Conservation (phyloP, 1,140 invertebrate genomes). For the Ceratoteleas bidentatus region DNA sequence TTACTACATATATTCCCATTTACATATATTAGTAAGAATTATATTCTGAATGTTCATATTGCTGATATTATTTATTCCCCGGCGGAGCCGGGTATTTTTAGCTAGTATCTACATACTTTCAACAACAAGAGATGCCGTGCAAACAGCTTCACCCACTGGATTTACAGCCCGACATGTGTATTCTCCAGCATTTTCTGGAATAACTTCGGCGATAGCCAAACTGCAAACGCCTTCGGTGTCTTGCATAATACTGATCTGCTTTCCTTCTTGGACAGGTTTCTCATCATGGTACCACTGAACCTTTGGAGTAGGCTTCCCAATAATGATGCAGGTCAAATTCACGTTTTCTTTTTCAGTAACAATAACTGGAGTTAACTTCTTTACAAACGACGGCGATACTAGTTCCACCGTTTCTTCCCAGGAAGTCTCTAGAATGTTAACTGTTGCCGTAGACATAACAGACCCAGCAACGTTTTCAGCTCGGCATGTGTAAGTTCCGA, state of each 20-base stretch:
- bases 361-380: slow-evolving; percentile 86
- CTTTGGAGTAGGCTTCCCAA: slow-evolving; percentile 90
- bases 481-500: slow-evolving; percentile 91
- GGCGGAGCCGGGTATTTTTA: no score
- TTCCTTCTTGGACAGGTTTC: slow-evolving; percentile 87
- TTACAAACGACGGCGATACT: slow-evolving; percentile 88
- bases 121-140: slow-evolving; percentile 89
- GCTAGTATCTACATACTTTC: slow-evolving; percentile 86
- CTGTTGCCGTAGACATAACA: slow-evolving; percentile 89
- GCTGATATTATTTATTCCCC: no score
- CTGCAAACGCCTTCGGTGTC: slow-evolving; percentile 90
- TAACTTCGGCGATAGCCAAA: slow-evolving; percentile 94
- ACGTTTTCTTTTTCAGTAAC: slow-evolving; percentile 97
- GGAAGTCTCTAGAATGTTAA: slow-evolving; percentile 85
- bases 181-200: slow-evolving; percentile 95
- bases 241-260: slow-evolving; percentile 89
- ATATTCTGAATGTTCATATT: no score
- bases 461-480: slow-evolving; percentile 94
- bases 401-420: slow-evolving; percentile 84
- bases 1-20: no score
- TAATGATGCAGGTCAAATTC: slow-evolving; percentile 88
- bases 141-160: slow-evolving; percentile 91
- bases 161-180: slow-evolving; percentile 93
- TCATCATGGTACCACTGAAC: slow-evolving; percentile 92
- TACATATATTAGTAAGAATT: no score